Percentiles rank a stretch among this genome's conserved stretches.
Conservation (phyloP, 2,888 invertebrate species). For the Acleris cristana region DNA sequence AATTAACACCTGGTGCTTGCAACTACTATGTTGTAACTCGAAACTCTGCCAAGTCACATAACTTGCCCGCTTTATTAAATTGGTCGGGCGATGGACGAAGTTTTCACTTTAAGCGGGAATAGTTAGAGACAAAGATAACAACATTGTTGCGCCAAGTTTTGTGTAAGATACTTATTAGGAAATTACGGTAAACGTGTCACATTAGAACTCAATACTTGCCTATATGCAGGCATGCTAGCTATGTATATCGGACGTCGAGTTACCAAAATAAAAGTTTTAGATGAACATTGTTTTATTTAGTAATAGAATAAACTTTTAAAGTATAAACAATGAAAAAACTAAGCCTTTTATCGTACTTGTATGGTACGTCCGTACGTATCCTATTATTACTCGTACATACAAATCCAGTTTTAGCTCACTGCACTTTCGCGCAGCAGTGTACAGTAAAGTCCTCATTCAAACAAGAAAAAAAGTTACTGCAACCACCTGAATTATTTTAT, state of each 20-base stretch:
- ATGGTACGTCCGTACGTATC: too few species aligned
- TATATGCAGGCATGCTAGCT: too few species aligned
- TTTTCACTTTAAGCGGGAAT: conserved; percentile 36
- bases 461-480: background rate
- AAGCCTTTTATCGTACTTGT: too few species aligned
- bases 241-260: too few species aligned
- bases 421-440: too few species aligned
- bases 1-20: conserved; percentile 42
- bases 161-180: conserved; percentile 26
- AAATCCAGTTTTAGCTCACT: too few species aligned
- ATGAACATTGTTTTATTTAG: too few species aligned
- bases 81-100: conserved; percentile 37
- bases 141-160: conserved; percentile 31
- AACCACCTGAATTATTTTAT: conserved; percentile 4
- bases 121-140: conserved; percentile 36
- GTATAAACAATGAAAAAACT: too few species aligned
- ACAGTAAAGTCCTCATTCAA: too few species aligned
- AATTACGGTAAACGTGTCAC: conserved; percentile 30
- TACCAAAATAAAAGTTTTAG: too few species aligned
- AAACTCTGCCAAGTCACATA: conserved; percentile 31
- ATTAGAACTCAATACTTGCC: conserved; percentile 15
- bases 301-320: too few species aligned
- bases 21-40: conserved; percentile 31
- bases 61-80: conserved; percentile 40
- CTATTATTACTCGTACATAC: too few species aligned